These are phyloP conservation scores for Nothura maculosa DNA, from an alignment of 2,797 vertebrate species.

Conservation along the genomic window DNA sequence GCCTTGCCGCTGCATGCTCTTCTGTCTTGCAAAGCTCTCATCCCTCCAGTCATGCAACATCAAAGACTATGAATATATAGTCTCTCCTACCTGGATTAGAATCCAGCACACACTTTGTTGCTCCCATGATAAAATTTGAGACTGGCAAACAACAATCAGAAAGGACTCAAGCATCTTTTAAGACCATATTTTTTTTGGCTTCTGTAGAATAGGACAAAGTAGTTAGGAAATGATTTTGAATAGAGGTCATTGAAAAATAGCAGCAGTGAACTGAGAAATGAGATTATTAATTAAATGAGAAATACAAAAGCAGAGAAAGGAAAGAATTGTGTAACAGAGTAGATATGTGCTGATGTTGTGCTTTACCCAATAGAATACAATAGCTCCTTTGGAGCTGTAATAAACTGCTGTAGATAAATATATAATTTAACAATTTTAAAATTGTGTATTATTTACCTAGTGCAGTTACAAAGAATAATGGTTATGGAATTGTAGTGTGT, in stretches of 20 bases:
- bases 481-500: not conserved
- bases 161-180: not conserved
- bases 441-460: not conserved
- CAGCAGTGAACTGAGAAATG: not conserved
- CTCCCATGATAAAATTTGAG: not conserved
- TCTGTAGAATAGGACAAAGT: not conserved
- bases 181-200: not conserved
- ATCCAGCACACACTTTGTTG: not conserved
- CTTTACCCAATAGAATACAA: not conserved
- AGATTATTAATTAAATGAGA: conserved; percentile 16
- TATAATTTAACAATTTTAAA: not conserved
- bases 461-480: not conserved
- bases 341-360: not conserved
- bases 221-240: not conserved
- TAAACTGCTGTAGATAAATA: not conserved
- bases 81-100: not conserved
- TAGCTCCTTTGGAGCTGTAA: not conserved
- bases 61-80: not conserved
- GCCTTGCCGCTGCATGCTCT: not conserved
- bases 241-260: not conserved
- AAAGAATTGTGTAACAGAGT: not conserved
- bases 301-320: not conserved
- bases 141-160: not conserved
- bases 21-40: not conserved
- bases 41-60: not conserved